phyloP scores from a whole-genome alignment of 2,888 invertebrate genomes.

The Drosophila birchii region DNA sequence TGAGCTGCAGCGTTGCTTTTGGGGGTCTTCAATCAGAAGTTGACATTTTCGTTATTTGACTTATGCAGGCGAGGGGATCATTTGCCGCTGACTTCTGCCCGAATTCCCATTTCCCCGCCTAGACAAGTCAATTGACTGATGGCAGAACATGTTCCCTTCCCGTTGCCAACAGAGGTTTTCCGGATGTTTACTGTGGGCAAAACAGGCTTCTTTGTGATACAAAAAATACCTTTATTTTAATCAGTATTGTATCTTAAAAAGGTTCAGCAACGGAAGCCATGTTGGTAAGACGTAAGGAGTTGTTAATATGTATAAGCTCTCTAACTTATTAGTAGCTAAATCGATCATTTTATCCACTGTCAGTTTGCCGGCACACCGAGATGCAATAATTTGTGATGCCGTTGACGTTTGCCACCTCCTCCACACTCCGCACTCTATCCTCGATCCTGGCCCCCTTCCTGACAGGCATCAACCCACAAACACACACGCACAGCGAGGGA shows the following conservation, averaged over 20 bases:
- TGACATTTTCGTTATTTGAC: constrained; percentile 38
- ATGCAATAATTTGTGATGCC: constrained; percentile 74
- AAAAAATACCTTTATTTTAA: neutral
- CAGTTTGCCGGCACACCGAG: constrained; percentile 9
- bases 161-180: constrained; percentile 32
- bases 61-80: constrained; percentile 33
- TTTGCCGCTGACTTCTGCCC: constrained; percentile 13
- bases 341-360: constrained; percentile 3
- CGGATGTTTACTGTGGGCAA: constrained; percentile 11
- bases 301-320: neutral
- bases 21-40: constrained; percentile 34
- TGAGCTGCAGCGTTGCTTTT: constrained; percentile 21
- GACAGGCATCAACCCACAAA: constrained; percentile 26
- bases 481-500: constrained; percentile 33
- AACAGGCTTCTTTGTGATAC: neutral
- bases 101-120: constrained; percentile 18
- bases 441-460: neutral
- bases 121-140: constrained; percentile 64
- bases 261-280: no score
- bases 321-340: neutral
- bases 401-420: constrained; percentile 35
- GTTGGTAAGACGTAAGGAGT: no score
- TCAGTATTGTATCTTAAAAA: no score
- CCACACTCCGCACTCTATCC: neutral
- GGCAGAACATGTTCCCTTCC: constrained; percentile 44